These are phyloP conservation scores for Drosophila carrolli DNA, from an alignment of 1,140 invertebrate genomes.

Conservation along the genomic window DNA sequence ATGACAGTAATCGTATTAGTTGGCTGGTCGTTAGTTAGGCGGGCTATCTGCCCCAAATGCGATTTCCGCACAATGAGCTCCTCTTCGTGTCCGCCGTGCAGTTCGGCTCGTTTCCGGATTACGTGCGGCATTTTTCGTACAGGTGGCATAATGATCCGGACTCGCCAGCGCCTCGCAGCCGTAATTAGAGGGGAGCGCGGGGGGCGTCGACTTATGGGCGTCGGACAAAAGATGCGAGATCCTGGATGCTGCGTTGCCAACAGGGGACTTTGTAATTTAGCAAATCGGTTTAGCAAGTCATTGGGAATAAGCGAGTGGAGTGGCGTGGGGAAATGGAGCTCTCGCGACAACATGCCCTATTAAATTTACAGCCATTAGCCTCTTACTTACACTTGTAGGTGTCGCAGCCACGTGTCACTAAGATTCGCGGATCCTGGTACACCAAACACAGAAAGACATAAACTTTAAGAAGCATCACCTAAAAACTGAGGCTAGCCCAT, in stretches of 20 bases:
- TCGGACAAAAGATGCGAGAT: constrained; percentile 34
- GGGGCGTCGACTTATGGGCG: constrained; percentile 4
- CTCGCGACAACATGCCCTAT: constrained; percentile 46
- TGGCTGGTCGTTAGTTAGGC: constrained; percentile 67
- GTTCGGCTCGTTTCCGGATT: constrained; percentile 63
- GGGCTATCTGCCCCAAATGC: constrained; percentile 67
- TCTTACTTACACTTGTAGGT: constrained; percentile 41
- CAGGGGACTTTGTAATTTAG: constrained; percentile 63
- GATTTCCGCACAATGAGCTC: constrained; percentile 74
- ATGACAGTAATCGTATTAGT: constrained; percentile 79
- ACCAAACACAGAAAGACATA: background rate
- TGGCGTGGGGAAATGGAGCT: constrained; percentile 12
- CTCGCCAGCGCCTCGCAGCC: constrained; percentile 38
- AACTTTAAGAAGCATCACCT: background rate
- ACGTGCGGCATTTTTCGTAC: constrained; percentile 75
- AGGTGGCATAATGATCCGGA: constrained; percentile 76
- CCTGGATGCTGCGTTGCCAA: constrained; percentile 7
- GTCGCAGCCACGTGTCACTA: background rate
- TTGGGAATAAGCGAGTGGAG: constrained; percentile 18
- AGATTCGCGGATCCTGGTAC: background rate
- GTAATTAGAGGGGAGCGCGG: constrained; percentile 59
- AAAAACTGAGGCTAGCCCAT: too few species aligned
- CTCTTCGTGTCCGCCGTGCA: constrained; percentile 22
- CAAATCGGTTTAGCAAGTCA: constrained; percentile 71
- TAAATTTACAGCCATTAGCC: constrained; percentile 61